These are phyloP conservation scores for Drosophila paranaensis DNA, from an alignment of 2,888 invertebrate species.

Conservation along the genomic window DNA sequence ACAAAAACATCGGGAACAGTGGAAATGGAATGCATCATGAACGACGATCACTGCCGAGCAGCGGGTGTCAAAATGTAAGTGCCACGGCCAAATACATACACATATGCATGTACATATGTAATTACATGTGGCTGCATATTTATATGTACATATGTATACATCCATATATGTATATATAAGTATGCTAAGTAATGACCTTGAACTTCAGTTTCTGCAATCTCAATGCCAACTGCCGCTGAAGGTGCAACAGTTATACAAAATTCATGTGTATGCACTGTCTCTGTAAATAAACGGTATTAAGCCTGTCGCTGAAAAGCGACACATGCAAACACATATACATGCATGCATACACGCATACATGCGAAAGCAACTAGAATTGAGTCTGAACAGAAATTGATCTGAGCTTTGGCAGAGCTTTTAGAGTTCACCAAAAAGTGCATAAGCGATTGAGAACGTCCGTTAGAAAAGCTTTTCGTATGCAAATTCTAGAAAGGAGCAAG, in stretches of 20 bases:
- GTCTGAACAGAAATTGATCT: neutral
- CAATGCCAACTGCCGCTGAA: slow-evolving; percentile 33
- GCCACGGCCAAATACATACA: slow-evolving; percentile 7
- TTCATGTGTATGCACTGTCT: slow-evolving; percentile 11
- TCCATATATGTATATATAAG: slow-evolving; percentile 16
- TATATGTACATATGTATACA: slow-evolving; percentile 1
- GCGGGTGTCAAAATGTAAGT: slow-evolving; percentile 24
- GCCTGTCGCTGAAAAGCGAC: slow-evolving; percentile 14
- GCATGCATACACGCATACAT: neutral
- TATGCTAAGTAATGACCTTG: slow-evolving; percentile 67
- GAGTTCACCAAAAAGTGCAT: slow-evolving; percentile 15
- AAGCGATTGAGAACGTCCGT: neutral
- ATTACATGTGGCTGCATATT: neutral
- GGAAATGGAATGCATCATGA: slow-evolving; percentile 10
- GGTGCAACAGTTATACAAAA: slow-evolving; percentile 64
- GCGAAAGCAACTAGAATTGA: neutral
- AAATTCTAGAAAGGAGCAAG: neutral
- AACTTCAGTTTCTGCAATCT: slow-evolving; percentile 61
- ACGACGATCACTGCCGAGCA: slow-evolving; percentile 33
- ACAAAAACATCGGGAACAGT: slow-evolving; percentile 35
- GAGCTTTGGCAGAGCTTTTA: slow-evolving; percentile 25
- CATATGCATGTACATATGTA: slow-evolving; percentile 3
- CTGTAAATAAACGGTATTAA: slow-evolving; percentile 18
- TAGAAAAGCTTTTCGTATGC: slow-evolving; percentile 4
- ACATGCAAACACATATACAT: neutral